Evolutionary conservation across 2,888 invertebrate genomes (phyloP).

Genomic region (Lingula anatina): DNA sequence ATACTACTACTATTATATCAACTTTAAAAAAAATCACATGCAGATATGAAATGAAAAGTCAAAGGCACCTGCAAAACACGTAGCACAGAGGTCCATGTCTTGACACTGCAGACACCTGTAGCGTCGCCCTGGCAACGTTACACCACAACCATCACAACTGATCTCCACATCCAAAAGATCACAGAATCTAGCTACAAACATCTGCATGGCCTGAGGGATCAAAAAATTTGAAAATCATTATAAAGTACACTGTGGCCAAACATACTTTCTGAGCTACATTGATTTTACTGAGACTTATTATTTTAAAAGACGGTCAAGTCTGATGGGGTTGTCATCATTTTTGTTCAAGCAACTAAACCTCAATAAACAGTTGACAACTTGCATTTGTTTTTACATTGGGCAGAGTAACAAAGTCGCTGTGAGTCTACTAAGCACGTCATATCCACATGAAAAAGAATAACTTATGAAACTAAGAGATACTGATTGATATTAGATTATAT

Average conservation of each 20-base stretch:
- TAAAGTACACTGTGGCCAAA: not conserved
- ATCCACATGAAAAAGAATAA: no score
- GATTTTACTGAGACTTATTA: no score
- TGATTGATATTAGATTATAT: no score
- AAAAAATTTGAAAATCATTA: not conserved
- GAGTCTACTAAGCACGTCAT: not conserved
- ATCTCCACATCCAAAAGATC: slow-evolving; percentile 48
- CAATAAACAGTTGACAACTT: not conserved
- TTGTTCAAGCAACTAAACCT: no score
- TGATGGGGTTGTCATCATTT: no score
- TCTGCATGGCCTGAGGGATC: slow-evolving; percentile 45
- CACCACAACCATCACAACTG: slow-evolving; percentile 47
- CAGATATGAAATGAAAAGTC: no score
- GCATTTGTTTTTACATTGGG: not conserved
- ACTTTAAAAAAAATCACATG: no score
- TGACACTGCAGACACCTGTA: slow-evolving; percentile 49
- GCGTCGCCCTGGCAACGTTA: slow-evolving; percentile 41
- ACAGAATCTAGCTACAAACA: slow-evolving; percentile 48
- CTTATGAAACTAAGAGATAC: no score
- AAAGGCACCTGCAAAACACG: slow-evolving; percentile 36
- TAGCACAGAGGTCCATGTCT: slow-evolving; percentile 49
- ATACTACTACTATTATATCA: no score
- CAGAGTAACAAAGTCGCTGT: not conserved
- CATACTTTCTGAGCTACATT: not conserved
- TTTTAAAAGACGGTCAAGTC: no score